phyloP scores from a whole-genome alignment of 2,113 vertebrate genomes.

The Labeo rohita region DNA sequence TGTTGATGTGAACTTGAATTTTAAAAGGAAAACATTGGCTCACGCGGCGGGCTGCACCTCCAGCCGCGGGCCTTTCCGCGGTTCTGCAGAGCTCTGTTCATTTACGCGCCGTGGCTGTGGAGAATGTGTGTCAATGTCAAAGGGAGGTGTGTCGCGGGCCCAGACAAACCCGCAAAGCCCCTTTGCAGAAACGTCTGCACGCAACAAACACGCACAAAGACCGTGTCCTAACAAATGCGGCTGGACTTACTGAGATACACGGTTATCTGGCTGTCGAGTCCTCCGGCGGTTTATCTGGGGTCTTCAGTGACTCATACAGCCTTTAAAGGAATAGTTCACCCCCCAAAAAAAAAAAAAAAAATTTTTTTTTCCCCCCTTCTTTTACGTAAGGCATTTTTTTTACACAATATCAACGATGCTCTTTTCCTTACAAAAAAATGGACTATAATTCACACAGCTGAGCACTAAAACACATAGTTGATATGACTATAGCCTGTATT shows the following conservation, averaged over 20 bases:
- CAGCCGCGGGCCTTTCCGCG: not conserved
- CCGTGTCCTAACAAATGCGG: not conserved
- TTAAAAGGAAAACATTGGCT: not conserved
- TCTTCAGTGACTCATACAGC: constrained; percentile 62
- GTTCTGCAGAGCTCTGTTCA: not conserved
- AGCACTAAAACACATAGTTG: not conserved
- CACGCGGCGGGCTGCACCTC: not conserved
- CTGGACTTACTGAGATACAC: not conserved
- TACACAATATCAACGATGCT: not conserved
- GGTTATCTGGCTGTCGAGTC: not conserved
- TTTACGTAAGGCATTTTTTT: not conserved
- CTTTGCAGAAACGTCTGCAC: not conserved
- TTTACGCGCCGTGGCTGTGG: constrained; percentile 12
- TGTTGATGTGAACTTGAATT: not conserved
- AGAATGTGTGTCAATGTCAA: constrained; percentile 74
- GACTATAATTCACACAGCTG: not conserved
- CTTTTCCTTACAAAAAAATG: not conserved
- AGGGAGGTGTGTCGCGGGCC: constrained; percentile 70
- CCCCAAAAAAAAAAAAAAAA: not conserved
- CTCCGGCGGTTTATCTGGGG: not conserved
- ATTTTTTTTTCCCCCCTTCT: not conserved
- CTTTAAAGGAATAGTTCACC: constrained; percentile 56
- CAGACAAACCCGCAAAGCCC: not conserved
- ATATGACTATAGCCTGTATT: no score
- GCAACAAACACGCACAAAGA: not conserved